Percentiles rank a stretch among this genome's conserved stretches.
These are phyloP conservation scores for Sturnira hondurensis DNA, from an alignment of 2,113 vertebrate genomes.

Conservation along the genomic window DNA sequence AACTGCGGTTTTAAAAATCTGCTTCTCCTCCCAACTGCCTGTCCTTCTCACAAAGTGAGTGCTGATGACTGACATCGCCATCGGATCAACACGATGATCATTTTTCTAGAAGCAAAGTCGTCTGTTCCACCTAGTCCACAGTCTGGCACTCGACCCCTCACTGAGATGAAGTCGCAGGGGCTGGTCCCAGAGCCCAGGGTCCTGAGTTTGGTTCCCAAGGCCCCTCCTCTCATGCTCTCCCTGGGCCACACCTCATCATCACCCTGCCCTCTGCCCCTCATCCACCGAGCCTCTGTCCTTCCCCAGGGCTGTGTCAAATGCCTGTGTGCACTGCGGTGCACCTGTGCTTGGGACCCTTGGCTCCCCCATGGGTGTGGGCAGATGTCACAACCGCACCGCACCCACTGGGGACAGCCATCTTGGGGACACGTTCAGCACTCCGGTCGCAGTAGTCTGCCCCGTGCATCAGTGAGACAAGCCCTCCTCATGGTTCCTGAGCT, in stretches of 20 bases:
- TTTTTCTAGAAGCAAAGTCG: not conserved
- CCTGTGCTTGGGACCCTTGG: not conserved
- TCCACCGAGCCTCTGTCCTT: not conserved
- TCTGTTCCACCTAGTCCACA: not conserved
- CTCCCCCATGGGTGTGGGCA: not conserved
- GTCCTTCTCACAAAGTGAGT: not conserved
- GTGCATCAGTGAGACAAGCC: not conserved
- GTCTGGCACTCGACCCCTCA: not conserved
- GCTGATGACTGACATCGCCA: not conserved
- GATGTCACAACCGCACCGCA: fast-evolving
- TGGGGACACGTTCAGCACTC: fast-evolving
- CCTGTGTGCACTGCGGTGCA: fast-evolving
- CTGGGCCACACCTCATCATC: too few relatives aligned
- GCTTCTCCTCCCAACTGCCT: not conserved
- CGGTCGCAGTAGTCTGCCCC: not conserved
- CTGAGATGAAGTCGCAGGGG: not conserved
- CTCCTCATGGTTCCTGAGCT: not conserved
- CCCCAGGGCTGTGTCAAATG: fast-evolving
- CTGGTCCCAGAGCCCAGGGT: fast-evolving
- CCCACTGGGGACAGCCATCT: too few relatives aligned
- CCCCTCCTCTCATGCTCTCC: not conserved
- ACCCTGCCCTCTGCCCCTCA: not conserved
- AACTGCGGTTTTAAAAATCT: not conserved
- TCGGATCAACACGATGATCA: not conserved
- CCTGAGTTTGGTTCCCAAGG: fast-evolving